Percentiles rank a stretch among this genome's conserved stretches.
Conservation (phyloP, 1,140 invertebrate genomes). For the Sycophaga agraensis region DNA sequence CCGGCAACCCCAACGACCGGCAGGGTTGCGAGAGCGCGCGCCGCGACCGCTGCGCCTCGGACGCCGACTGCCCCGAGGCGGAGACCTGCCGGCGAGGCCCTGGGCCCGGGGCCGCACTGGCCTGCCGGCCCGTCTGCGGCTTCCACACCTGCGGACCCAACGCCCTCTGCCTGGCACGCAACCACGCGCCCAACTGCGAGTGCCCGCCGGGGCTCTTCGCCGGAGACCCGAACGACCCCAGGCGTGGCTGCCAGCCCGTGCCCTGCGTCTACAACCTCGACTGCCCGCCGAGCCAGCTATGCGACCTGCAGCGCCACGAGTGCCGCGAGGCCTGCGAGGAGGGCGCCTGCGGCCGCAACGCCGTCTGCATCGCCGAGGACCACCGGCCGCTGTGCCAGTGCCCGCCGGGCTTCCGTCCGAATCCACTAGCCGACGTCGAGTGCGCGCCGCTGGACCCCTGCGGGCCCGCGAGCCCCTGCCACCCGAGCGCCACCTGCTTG, state of each 20-base stretch:
- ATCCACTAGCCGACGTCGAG: conserved; percentile 79
- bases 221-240: conserved; percentile 77
- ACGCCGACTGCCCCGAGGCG: conserved; percentile 79
- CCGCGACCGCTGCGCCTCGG: conserved; percentile 74
- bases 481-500: conserved; percentile 76
- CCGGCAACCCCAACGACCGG: conserved; percentile 85
- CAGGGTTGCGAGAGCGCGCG: conserved; percentile 74
- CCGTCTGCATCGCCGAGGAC: conserved; percentile 84
- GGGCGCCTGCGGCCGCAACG: conserved; percentile 81
- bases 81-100: conserved; percentile 73
- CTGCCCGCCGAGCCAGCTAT: conserved; percentile 75
- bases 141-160: conserved; percentile 77
- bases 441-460: conserved; percentile 72
- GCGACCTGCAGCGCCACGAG: conserved; percentile 79
- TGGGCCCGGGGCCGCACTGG: conserved; percentile 43
- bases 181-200: conserved; percentile 84
- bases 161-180: conserved; percentile 82
- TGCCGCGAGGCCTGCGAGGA: conserved; percentile 79
- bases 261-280: conserved; percentile 84
- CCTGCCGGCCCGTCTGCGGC: conserved; percentile 76
- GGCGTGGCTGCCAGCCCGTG: conserved; percentile 73
- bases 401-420: conserved; percentile 75
- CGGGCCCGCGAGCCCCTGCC: conserved; percentile 78
- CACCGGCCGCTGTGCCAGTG: conserved; percentile 81
- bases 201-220: conserved; percentile 82